These are phyloP conservation scores for Fabriciana adippe DNA, from an alignment of 2,888 invertebrate species.

Conservation along the genomic window DNA sequence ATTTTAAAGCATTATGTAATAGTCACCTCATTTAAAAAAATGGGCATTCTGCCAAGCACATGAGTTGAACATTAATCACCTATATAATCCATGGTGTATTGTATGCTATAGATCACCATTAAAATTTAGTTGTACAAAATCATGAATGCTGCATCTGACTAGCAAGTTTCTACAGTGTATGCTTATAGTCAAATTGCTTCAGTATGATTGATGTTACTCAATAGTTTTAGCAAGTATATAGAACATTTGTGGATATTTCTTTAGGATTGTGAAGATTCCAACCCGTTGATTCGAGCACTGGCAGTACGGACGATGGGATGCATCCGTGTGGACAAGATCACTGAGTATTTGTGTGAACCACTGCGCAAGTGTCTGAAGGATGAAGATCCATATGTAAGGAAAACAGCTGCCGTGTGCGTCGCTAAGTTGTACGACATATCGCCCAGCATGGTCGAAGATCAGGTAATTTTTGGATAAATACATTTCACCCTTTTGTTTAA, in stretches of 20 bases:
- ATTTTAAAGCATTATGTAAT: background rate
- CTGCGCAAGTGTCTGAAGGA: slow-evolving; percentile 96
- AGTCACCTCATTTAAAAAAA: slow-evolving; percentile 8
- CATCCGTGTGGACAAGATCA: slow-evolving; percentile 99
- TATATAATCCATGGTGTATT: slow-evolving; percentile 20
- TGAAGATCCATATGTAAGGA: slow-evolving; percentile 98
- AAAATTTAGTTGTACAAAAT: background rate
- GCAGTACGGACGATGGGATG: slow-evolving; percentile 99
- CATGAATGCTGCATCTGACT: slow-evolving; percentile 35
- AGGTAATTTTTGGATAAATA: slow-evolving; percentile 51
- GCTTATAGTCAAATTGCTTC: slow-evolving; percentile 69
- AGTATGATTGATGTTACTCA: slow-evolving; percentile 64
- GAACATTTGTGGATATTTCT: slow-evolving; percentile 14
- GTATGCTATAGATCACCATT: slow-evolving; percentile 13
- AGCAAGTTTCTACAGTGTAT: slow-evolving; percentile 51
- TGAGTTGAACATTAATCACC: slow-evolving; percentile 13
- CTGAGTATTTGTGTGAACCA: slow-evolving; percentile 99
- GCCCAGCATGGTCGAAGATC: slow-evolving; percentile 85
- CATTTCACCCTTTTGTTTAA: background rate
- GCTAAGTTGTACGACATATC: slow-evolving; percentile 99
- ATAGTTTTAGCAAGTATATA: slow-evolving; percentile 5
- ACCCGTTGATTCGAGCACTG: slow-evolving; percentile 98
- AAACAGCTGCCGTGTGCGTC: slow-evolving; percentile 99
- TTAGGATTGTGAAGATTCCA: slow-evolving; percentile 99
- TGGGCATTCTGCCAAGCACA: slow-evolving; percentile 20